A percentile compares a stretch with the other conserved stretches of the same genome.
These are phyloP conservation scores for Pteropus rufus DNA, from an alignment of 2,797 vertebrate genomes.

Conservation along the genomic window DNA sequence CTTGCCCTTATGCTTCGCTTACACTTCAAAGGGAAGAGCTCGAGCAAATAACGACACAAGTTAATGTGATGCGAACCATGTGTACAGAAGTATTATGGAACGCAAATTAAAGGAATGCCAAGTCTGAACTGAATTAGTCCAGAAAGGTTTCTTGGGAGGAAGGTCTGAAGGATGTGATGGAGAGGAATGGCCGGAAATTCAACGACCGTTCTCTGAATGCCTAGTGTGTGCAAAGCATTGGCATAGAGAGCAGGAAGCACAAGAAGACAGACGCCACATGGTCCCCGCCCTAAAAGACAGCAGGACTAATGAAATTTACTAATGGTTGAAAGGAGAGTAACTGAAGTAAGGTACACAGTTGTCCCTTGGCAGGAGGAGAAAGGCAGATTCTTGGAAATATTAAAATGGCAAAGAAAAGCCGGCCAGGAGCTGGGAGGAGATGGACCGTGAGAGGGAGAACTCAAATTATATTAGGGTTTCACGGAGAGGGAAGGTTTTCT, in stretches of 20 bases:
- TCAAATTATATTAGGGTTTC: background rate
- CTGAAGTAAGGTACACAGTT: background rate
- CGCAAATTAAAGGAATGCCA: background rate
- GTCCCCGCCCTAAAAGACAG: background rate
- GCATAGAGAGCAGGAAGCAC: background rate
- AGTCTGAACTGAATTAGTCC: background rate
- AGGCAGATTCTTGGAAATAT: background rate
- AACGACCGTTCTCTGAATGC: background rate
- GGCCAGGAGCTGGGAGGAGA: background rate
- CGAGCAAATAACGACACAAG: background rate
- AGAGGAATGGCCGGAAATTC: background rate
- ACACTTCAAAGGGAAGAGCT: background rate
- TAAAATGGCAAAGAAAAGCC: background rate
- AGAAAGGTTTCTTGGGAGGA: background rate
- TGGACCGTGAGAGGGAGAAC: background rate
- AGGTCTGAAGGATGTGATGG: background rate
- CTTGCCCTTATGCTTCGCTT: background rate
- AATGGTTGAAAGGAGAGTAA: background rate
- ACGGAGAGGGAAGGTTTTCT: background rate
- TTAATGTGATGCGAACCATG: background rate
- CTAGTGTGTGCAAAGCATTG: background rate
- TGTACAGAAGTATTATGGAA: background rate
- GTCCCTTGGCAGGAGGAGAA: background rate
- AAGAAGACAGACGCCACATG: background rate
- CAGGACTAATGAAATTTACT: background rate